Base-by-base conservation (phyloP, 2,888 invertebrate species). In the Pseudococcus longispinus region DNA sequence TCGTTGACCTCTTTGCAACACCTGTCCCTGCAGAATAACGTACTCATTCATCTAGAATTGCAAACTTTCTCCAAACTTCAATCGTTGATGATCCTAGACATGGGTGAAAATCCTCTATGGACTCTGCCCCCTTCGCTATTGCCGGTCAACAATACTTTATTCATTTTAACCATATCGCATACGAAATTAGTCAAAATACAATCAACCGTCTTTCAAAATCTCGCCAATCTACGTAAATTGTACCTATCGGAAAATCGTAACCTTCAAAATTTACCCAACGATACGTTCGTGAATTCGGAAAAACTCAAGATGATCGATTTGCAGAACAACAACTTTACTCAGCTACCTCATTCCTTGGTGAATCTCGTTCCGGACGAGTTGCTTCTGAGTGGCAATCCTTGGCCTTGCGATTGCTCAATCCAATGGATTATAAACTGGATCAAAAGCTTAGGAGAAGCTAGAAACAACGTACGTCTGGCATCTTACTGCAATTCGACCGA, bases 371-470 rank as follows among this genome's bases (percentile, higher is more conserved):
- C 97, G 87, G 91, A 92, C 89, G 93, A 93, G 88, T 91, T 97
- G 42, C 93, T 93, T 89, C 93, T 97, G 89, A 92, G 93, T 51
- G 93, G 93, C 87, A 97, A 97, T 90, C 94, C 94, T 42, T 96
- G 96, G 94, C 93, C 94, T 23, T 97, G 97, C 91, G 96, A 96
- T 91, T 97, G 97, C 90, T 93, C 95, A 83, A 95, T 96, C 93
- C 93, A 93, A 88, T 96, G 96, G 96, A 93, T 96, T 89, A 91
- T 92, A 0, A 90, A 92, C 18, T 94, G 94, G 94, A 65, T 65
- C 9, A n/a, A 26, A 18, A 65, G 85, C n/a, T 42, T 65, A 15
- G 70, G 42, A 29, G 60, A 42, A 15, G n/a, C 37, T n/a, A 55
- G 26, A 20, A 42, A 65, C 85, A 85, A 60, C 20, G 29, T 85